These are phyloP conservation scores for Propsilocerus akamusi DNA, from an alignment of 1,140 invertebrate species.

Conservation along the genomic window DNA sequence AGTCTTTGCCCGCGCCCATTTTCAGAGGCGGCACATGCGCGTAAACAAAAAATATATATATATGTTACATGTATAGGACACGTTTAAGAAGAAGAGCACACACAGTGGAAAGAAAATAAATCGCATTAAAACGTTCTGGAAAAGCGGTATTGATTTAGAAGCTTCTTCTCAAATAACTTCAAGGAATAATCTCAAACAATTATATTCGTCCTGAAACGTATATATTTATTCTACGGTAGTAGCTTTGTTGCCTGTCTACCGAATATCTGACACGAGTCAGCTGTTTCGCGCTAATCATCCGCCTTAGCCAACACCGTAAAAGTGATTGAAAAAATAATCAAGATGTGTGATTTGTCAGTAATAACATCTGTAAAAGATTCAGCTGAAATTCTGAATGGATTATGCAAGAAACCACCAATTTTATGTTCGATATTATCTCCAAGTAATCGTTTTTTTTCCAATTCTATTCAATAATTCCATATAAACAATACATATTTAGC, in stretches of 20 bases:
- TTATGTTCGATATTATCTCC: slow-evolving; percentile 24
- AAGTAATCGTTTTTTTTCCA: slow-evolving; percentile 14
- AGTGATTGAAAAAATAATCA: slow-evolving; percentile 6
- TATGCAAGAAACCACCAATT: slow-evolving; percentile 19
- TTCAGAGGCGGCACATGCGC: too few relatives aligned
- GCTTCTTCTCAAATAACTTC: too few relatives aligned
- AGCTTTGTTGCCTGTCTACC: slow-evolving; percentile 7
- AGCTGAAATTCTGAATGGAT: slow-evolving; percentile 14
- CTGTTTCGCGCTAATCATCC: slow-evolving; percentile 11
- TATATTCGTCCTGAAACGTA: too few relatives aligned
- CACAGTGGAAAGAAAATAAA: too few relatives aligned
- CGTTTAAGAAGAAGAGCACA: too few relatives aligned
- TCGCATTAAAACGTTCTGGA: too few relatives aligned
- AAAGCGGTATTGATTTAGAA: too few relatives aligned
- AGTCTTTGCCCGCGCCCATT: too few relatives aligned
- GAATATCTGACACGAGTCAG: background rate
- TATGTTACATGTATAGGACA: too few relatives aligned
- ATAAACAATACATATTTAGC: background rate
- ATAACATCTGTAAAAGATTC: background rate
- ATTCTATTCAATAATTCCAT: background rate
- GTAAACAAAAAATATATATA: too few relatives aligned
- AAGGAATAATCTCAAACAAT: too few relatives aligned
- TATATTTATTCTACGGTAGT: background rate
- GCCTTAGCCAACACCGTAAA: slow-evolving; percentile 7
- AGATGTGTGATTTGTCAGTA: slow-evolving; percentile 7